These are phyloP conservation scores for Etheostoma spectabile DNA, from an alignment of 2,113 vertebrate genomes.

Conservation along the genomic window DNA sequence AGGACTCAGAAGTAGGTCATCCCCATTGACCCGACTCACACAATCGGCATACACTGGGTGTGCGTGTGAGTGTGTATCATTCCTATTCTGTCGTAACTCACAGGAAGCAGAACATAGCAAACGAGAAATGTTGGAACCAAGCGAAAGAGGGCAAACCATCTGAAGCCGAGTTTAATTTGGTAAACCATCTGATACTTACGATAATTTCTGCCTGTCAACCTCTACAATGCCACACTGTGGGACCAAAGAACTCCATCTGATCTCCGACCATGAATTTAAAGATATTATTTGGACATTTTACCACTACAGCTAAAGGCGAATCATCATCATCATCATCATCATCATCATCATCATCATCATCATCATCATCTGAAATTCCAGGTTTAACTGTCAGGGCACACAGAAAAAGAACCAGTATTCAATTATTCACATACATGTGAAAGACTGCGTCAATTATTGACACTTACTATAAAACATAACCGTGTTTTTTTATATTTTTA, in stretches of 20 bases:
- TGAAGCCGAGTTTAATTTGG: slow-evolving; percentile 24
- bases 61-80: slow-evolving; percentile 37
- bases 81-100: slow-evolving; percentile 51
- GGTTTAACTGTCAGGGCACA: not conserved
- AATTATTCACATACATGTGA: slow-evolving; percentile 51
- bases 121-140: slow-evolving; percentile 26
- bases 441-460: slow-evolving; percentile 42
- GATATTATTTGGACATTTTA: not conserved
- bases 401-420: not conserved
- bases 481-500: not conserved
- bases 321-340: too few species aligned
- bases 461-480: slow-evolving; percentile 9
- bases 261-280: not conserved
- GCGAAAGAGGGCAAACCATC: slow-evolving; percentile 37
- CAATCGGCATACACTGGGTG: slow-evolving; percentile 68
- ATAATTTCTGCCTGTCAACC: slow-evolving; percentile 8
- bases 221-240: not conserved
- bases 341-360: too few species aligned
- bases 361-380: too few species aligned
- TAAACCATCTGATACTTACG: slow-evolving; percentile 37
- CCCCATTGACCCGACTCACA: slow-evolving; percentile 77
- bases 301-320: not conserved
- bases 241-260: not conserved
- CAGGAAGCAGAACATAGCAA: slow-evolving; percentile 48
- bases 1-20: slow-evolving; percentile 82